A percentile compares a stretch with the other conserved stretches of the same genome.
These are phyloP conservation scores for Amblyornis subalaris DNA, from an alignment of 2,113 vertebrate species.

Conservation along the genomic window DNA sequence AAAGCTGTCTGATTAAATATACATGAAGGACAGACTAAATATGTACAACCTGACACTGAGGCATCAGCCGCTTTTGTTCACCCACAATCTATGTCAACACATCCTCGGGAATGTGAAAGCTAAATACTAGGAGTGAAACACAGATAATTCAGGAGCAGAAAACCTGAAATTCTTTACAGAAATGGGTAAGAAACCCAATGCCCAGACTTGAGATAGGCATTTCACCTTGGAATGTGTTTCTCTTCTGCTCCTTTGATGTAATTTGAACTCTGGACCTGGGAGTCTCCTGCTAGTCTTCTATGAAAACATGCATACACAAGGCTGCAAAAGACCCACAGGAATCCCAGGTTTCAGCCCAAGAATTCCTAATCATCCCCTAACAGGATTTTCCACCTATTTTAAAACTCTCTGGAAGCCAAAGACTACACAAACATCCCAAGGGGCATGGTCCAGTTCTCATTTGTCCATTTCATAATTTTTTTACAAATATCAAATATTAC, in stretches of 20 bases:
- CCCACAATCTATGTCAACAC: neutral
- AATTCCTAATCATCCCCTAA: neutral
- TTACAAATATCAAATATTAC: neutral
- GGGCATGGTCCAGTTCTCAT: neutral
- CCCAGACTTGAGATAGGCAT: neutral
- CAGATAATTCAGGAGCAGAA: neutral
- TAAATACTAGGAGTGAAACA: neutral
- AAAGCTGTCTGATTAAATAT: neutral
- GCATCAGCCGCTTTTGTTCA: neutral
- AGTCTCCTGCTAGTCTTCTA: neutral
- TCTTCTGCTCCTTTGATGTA: neutral
- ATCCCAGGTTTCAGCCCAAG: neutral
- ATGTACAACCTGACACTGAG: neutral
- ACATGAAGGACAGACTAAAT: neutral
- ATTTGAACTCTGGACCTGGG: neutral
- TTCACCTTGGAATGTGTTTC: neutral
- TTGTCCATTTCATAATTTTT: neutral
- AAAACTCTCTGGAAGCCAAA: neutral
- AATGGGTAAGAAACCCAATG: neutral
- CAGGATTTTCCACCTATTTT: neutral
- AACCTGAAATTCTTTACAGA: neutral
- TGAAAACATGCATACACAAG: neutral
- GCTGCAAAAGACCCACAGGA: neutral
- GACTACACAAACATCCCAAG: neutral
- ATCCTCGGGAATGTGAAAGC: rapidly evolving